These are phyloP conservation scores for Falco punctatus DNA, from an alignment of 2,113 vertebrate genomes.

Conservation along the genomic window DNA sequence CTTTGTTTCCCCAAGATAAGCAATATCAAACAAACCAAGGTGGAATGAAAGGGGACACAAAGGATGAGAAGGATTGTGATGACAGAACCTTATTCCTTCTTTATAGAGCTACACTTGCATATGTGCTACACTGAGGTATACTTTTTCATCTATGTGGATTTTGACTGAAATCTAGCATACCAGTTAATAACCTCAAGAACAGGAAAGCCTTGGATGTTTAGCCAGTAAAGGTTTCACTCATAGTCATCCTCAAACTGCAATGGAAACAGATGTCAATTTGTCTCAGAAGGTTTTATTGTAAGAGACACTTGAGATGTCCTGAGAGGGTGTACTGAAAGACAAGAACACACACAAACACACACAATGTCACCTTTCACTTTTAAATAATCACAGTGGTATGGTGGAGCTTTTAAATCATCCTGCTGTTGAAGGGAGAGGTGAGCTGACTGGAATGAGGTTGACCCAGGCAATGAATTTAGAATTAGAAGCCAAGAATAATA, in stretches of 20 bases:
- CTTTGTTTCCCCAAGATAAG: not conserved
- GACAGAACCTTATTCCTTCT: not conserved
- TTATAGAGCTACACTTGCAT: not conserved
- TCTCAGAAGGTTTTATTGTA: not conserved
- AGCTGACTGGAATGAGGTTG: slow-evolving; percentile 21
- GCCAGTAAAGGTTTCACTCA: not conserved
- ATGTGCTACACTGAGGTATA: not conserved
- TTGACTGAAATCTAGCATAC: not conserved
- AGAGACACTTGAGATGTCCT: not conserved
- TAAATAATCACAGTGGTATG: not conserved
- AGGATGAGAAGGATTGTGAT: not conserved
- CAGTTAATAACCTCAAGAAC: not conserved
- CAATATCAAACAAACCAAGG: not conserved
- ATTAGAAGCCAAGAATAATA: slow-evolving; percentile 36
- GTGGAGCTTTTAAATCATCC: not conserved
- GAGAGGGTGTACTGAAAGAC: not conserved
- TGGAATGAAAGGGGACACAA: not conserved
- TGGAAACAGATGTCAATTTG: slow-evolving; percentile 4
- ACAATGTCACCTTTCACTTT: not conserved
- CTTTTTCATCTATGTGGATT: not conserved
- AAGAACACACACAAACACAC: not conserved
- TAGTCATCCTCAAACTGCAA: not conserved
- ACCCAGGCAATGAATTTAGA: slow-evolving; percentile 18
- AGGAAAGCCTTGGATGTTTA: not conserved
- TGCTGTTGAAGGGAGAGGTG: slow-evolving; percentile 29